Base-by-base conservation (phyloP, 2,797 vertebrate species). In the Chanos chanos region DNA sequence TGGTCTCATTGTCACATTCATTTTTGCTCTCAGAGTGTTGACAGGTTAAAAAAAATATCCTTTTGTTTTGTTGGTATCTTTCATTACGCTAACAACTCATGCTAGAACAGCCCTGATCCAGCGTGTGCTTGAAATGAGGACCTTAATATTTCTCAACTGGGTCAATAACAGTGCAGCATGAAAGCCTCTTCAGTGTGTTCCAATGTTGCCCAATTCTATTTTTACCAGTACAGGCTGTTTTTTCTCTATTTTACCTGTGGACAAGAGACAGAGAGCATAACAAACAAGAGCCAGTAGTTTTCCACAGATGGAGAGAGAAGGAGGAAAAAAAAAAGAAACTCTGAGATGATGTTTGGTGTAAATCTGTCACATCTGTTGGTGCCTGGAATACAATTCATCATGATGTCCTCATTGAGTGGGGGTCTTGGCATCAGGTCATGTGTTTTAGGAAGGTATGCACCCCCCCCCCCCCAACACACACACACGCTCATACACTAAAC, bases 211-310 rank as follows among this genome's bases (percentile, higher is more conserved):
- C 72, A 75, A 77, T 71, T 73, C 75, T 77, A 77, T 82, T 80
- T 83, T 48, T 66, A 76, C 74, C 75, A 63, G 44, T 37, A 48
- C 62, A 64, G 72, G 53, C 69, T 62, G 55, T 61, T 78, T 67
- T 50, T 79, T 64, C 75, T 78, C 68, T 74, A 57, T 79, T 31
- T 83, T 78, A 77, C 73, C 59, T 43, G 24, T 59, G 21, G 15
- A 61, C 21, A 63, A 74, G 52, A 70, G 64, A 54, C 61, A 55
- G 27, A 61, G 57, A 63, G 49, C 67, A 52, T 74, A 62, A 39
- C 31, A 68, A 71, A 77, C 78, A 80, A 66, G 71, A 81, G 78
- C 74, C 77, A 77, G 73, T 73, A 66, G 68, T 82, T 84, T 82
- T 81, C 76, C 78, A 83, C 56, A 16, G 62, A 65, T 57, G 58